Conservation (phyloP, 2,797 vertebrate genomes). For the Falco peregrinus region DNA sequence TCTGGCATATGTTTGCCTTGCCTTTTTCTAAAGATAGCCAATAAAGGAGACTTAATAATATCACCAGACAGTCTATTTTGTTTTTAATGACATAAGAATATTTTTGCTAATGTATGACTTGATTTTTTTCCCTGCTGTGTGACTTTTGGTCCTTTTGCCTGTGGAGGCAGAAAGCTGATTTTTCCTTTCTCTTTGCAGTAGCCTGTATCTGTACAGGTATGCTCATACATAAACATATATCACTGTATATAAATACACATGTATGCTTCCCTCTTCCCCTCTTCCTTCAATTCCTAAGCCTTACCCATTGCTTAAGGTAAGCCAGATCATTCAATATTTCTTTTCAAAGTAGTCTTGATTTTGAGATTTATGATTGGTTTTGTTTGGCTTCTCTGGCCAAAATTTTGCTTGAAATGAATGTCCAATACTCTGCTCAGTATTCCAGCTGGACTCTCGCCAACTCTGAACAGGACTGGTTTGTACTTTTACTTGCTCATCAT, state of each 20-base stretch:
- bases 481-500: not conserved
- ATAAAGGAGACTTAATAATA: not conserved
- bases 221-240: not conserved
- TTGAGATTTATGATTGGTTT: not conserved
- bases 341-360: not conserved
- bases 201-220: not conserved
- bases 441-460: not conserved
- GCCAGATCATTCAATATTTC: not conserved
- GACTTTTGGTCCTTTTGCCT: not conserved
- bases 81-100: not conserved
- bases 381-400: not conserved
- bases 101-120: not conserved
- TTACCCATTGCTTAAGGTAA: not conserved
- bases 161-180: not conserved
- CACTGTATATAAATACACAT: not conserved
- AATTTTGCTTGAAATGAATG: not conserved
- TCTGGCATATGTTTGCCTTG: not conserved
- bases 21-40: not conserved
- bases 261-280: not conserved
- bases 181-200: not conserved
- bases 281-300: not conserved
- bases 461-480: not conserved
- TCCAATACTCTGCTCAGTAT: not conserved
- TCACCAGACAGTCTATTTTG: not conserved
- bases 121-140: not conserved